Evolutionary conservation across 2,888 invertebrate genomes (phyloP), one percentile per base, ranked within the genome.

Genomic region (Tigriopus californicus): DNA sequence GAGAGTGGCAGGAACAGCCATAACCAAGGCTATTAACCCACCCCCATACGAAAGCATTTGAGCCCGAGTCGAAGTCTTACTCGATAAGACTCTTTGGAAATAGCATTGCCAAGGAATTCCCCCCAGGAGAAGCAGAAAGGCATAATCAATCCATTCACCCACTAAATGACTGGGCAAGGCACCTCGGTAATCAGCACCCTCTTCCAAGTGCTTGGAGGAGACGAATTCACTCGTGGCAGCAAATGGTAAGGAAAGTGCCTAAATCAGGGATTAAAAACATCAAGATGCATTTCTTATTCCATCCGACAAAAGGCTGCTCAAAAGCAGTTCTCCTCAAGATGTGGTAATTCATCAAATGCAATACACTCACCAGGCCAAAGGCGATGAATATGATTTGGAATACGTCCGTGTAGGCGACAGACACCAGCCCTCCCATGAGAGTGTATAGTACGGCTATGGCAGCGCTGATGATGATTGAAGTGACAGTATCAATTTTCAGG

Each of bases 381-480:
- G 79, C 75, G 63, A 82, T 80, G 68, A 79, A 80, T 64, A 77
- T 75, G 47, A 82, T 72, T 67, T 82, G 81, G 61, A 81, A 74
- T 60, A 79, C 80, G 66, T 81, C 81, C 15, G 82, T 81, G 69
- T 80, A 82, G 1, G 81, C 80, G 15, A 82, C 80, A 15, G 80
- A 79, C 67, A 81, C 81, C 42, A 82, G 73, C 1, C 82, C 82
- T 1, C 82, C 80, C 64, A 79, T 76, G 59, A 81, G 74, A 0
- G 82, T 82, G 71, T 82, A 83, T 63, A 76, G 71, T 18, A 79
- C 73, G 49, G 79, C 79, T 64, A 80, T 79, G 65, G 73, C 72
- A 6, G 79, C 76, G 4, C 76, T 79, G 15, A 77, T 70, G 24
- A 79, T 73, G 61, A 80, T 76, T 33, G 79, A 75, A 3, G 73